A percentile compares a stretch with the other conserved stretches of the same genome.
These are phyloP conservation scores for Lycaon pictus DNA, from an alignment of 2,113 vertebrate genomes.

Conservation along the genomic window DNA sequence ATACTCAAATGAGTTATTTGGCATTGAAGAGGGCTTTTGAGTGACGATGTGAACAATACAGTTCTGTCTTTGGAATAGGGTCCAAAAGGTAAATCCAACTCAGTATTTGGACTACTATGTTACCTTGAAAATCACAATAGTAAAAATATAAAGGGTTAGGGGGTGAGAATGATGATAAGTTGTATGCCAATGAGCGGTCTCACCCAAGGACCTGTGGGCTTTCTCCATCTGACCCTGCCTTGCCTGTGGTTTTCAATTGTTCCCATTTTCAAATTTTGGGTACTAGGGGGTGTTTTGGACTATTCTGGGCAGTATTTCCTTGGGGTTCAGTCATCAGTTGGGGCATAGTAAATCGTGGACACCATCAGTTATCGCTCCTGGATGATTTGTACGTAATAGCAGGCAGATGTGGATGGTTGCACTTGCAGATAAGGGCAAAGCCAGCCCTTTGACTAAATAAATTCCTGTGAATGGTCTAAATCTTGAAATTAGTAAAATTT, in stretches of 20 bases:
- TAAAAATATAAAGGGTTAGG: not conserved
- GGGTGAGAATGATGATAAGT: not conserved
- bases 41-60: not conserved
- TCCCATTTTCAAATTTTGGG: not conserved
- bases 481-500: not conserved
- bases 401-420: not conserved
- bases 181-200: not conserved
- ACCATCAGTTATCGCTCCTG: not conserved
- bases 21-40: not conserved
- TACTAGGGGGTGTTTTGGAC: not conserved
- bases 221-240: not conserved
- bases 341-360: not conserved
- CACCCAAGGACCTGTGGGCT: accelerated
- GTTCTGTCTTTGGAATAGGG: not conserved
- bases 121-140: not conserved
- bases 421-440: not conserved
- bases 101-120: not conserved
- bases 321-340: not conserved
- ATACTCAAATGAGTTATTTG: not conserved
- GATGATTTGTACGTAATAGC: not conserved
- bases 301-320: not conserved
- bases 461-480: not conserved
- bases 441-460: not conserved
- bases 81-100: not conserved
- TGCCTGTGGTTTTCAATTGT: not conserved